These are phyloP conservation scores for Trichogramma pretiosum DNA, from an alignment of 1,140 invertebrate genomes.

Conservation along the genomic window DNA sequence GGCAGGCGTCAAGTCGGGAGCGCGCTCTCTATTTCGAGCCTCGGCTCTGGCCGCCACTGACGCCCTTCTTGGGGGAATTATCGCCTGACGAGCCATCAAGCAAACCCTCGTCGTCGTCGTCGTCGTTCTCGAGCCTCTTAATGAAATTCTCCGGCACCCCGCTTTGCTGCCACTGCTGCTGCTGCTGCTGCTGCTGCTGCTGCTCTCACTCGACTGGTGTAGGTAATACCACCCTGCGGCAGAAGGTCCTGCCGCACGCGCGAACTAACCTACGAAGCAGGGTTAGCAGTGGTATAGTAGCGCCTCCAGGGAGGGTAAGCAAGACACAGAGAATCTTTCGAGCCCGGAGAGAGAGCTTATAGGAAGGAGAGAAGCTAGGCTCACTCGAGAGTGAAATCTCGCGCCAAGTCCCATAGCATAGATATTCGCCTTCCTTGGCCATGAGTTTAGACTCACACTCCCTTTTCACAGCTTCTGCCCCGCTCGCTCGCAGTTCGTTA, in stretches of 20 bases:
- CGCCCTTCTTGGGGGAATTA: conserved; percentile 41
- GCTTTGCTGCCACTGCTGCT: conserved; percentile 32
- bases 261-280: too few relatives aligned
- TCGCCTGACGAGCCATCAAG: conserved; percentile 48
- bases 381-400: conserved; percentile 43
- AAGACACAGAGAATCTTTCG: conserved; percentile 33
- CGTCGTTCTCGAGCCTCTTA: conserved; percentile 49
- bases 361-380: conserved; percentile 22
- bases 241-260: too few relatives aligned
- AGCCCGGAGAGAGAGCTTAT: conserved; percentile 23
- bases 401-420: conserved; percentile 44
- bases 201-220: too few relatives aligned
- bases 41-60: not conserved
- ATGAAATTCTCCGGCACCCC: conserved; percentile 50
- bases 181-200: too few relatives aligned
- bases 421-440: too few relatives aligned
- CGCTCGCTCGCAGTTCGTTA: conserved; percentile 22
- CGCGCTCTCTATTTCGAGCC: conserved; percentile 22
- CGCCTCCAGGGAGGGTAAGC: too few relatives aligned
- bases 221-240: too few relatives aligned
- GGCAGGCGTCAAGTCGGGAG: conserved; percentile 15
- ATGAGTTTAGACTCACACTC: conserved; percentile 36
- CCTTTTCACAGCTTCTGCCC: conserved; percentile 45
- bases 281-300: too few relatives aligned
- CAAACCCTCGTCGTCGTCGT: conserved; percentile 42